Evolutionary conservation across 2,797 vertebrate species (phyloP).

Genomic region (Rhinatrema bivittatum): DNA sequence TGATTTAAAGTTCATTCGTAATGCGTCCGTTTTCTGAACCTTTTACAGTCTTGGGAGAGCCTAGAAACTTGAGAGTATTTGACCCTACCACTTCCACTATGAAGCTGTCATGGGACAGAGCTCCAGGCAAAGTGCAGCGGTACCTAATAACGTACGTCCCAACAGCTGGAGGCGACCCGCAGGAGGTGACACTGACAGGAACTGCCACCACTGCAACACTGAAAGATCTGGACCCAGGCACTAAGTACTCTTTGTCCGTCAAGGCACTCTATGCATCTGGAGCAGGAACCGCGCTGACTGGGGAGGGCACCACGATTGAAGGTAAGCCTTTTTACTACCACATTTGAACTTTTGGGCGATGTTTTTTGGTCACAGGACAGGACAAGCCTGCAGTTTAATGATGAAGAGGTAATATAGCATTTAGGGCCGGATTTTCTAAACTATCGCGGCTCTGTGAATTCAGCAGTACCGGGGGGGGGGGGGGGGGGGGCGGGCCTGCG

Average conservation of each 20-base stretch:
- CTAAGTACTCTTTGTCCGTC: conserved; percentile 82
- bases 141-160: conserved; percentile 76
- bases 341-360: too few relatives aligned
- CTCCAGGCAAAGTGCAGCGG: conserved; percentile 74
- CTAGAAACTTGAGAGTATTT: conserved; percentile 70
- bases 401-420: too few relatives aligned
- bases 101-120: conserved; percentile 72
- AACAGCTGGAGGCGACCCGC: conserved; percentile 67
- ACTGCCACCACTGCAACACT: conserved; percentile 66
- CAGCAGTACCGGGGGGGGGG: too few relatives aligned
- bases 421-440: too few relatives aligned
- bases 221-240: conserved; percentile 71
- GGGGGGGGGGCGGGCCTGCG: too few relatives aligned
- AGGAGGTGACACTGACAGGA: conserved; percentile 75
- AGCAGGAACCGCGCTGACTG: conserved; percentile 77
- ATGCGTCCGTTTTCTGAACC: conserved; percentile 21
- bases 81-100: conserved; percentile 77
- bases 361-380: too few relatives aligned
- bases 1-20: too few relatives aligned
- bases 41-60: conserved; percentile 70
- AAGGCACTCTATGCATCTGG: conserved; percentile 81
- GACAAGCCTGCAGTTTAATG: too few relatives aligned
- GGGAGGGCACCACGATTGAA: conserved; percentile 89
- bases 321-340: conserved; percentile 72
- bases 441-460: too few relatives aligned